Base-by-base conservation (phyloP, 2,797 vertebrate genomes). In the Protonibea diacanthus region DNA sequence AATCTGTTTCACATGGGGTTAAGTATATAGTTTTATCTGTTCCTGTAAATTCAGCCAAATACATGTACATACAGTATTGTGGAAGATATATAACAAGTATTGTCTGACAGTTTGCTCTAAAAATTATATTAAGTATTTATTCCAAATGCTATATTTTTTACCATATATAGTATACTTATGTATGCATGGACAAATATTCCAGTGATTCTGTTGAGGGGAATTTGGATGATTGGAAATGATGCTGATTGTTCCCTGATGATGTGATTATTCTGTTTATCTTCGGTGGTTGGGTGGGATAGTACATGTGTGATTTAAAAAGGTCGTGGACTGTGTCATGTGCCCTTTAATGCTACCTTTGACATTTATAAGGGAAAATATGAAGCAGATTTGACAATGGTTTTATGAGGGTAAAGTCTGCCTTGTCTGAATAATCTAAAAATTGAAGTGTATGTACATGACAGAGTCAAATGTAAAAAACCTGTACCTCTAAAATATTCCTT, bases 131-230 rank as follows among this genome's bases (percentile, higher is more conserved):
- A 94, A 87, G 89, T 95, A 95, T 96, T 95, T 96, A 96, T 95
- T 95, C 92, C 45, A 92, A 95, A 95, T 91, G 82, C 85, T 95
- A 93, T 95, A 95, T 94, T 95, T 95, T 95, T 93, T 92, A 94
- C 84, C 90, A 91, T 94, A 95, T 94, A 93, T 88, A 89, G 61
- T 89, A 91, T 92, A 94, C 82, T 68, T 91, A 92, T 90, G 86
- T 94, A 94, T 95, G 93, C 93, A 95, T 94, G 94, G 92, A 93
- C 82, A 89, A 90, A 84, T 91, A 92, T 83, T 87, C 64, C 82
- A 83, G 81, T 86, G 80, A 79, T 83, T 81, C 64, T 90, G 80
- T 84, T 78, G 52, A 84, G 73, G 77, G 83, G 57, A 85, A 85
- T 78, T 65, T 66, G 79, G 68, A 76, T 82, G 86, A 82, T 75